phyloP scores from a whole-genome alignment of 1,140 invertebrate species.

The Mesaphorura yosii region DNA sequence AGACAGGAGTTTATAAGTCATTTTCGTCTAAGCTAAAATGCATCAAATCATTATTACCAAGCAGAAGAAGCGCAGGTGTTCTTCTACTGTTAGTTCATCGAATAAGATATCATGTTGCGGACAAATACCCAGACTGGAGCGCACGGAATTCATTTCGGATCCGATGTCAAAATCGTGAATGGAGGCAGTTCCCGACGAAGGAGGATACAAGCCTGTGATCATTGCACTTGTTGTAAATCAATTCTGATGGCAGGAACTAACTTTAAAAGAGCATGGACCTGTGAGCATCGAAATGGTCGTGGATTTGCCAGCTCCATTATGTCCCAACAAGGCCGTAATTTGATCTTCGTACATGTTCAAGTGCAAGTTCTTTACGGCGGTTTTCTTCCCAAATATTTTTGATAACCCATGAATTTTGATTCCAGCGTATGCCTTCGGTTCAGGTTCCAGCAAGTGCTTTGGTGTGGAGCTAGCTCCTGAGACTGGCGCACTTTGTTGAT shows the following conservation, averaged over 20 bases:
- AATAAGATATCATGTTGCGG: conserved; percentile 92
- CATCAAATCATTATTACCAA: conserved; percentile 37
- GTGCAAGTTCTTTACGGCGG: conserved; percentile 29
- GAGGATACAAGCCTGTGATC: conserved; percentile 46
- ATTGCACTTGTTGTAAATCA: neutral
- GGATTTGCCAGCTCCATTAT: conserved; percentile 44
- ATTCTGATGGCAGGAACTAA: neutral
- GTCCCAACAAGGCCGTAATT: conserved; percentile 45
- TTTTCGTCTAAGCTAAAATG: neutral
- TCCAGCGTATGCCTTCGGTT: neutral
- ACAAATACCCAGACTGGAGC: conserved; percentile 68
- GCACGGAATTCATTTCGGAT: conserved; percentile 45
- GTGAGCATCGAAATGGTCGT: conserved; percentile 36
- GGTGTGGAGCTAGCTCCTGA: too few species aligned
- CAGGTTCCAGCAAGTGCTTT: conserved; percentile 1
- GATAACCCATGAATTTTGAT: conserved; percentile 1
- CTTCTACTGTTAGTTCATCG: conserved; percentile 70
- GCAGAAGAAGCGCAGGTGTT: conserved; percentile 80
- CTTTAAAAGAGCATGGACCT: too few species aligned
- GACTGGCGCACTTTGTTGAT: too few species aligned
- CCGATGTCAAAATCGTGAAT: conserved; percentile 55
- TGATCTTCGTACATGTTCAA: conserved; percentile 46
- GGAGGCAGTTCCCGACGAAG: conserved; percentile 48
- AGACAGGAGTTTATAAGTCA: too few species aligned
- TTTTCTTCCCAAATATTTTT: conserved; percentile 3